These are phyloP conservation scores for Rostratula benghalensis DNA, from an alignment of 2,113 vertebrate species.

Conservation along the genomic window DNA sequence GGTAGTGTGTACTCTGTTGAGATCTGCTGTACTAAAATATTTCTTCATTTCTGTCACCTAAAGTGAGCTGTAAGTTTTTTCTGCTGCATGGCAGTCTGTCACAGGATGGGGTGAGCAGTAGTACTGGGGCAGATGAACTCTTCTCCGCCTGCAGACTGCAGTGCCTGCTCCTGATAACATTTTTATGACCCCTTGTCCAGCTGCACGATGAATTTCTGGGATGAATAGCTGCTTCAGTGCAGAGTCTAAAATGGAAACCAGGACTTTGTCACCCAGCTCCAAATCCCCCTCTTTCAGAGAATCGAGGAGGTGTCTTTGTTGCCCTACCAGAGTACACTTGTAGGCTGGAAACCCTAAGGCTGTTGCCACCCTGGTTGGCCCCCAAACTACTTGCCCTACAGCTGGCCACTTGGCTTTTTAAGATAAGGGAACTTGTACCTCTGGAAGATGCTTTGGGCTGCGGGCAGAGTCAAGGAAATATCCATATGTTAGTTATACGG, in stretches of 20 bases:
- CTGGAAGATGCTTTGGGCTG: background rate
- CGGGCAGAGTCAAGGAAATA: background rate
- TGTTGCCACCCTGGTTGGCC: background rate
- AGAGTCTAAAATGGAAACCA: background rate
- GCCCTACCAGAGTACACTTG: background rate
- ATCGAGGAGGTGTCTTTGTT: background rate
- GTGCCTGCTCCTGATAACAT: background rate
- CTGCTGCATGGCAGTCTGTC: background rate
- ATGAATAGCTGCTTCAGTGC: background rate
- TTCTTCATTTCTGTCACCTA: background rate
- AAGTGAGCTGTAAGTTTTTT: background rate
- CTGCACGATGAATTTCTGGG: background rate
- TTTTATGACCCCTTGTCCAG: background rate
- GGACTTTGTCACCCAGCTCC: background rate
- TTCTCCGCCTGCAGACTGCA: background rate
- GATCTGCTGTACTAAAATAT: background rate
- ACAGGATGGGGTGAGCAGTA: background rate
- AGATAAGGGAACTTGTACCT: background rate
- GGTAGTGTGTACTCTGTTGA: rapidly evolving
- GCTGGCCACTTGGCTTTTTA: background rate
- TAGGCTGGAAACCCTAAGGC: background rate
- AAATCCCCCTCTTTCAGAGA: background rate
- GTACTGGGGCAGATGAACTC: background rate
- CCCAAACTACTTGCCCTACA: background rate
- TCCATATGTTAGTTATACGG: background rate